Evolutionary conservation across 2,888 invertebrate genomes (phyloP), one percentile per base, ranked within the genome.

Genomic region (Epirrhoe tristata): DNA sequence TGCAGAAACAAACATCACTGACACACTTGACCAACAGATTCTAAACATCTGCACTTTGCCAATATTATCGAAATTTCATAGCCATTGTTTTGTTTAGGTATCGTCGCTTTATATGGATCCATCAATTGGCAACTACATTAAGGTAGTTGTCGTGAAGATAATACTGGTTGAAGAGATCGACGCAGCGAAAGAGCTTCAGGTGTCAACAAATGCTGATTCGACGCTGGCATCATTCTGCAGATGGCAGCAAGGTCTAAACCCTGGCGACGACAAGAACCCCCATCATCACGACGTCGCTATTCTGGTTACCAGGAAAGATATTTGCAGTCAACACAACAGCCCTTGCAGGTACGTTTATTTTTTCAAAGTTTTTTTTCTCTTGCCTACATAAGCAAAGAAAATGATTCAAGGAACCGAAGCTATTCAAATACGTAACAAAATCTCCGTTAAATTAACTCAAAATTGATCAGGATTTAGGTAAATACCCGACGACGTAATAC

Each of bases 211-310:
- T 86, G 98, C 98, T 0, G 98, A 98, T 82, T 94, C 95, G 72
- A 97, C 98, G 10, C 93, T 98, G 70, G 95, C 95, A 73, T 97
- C 96, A 77, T 98, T 98, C 93, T 98, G 98, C 90, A 94, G 94
- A 79, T 98, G 97, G 97, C 97, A 98, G 84, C 95, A 95, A 79
- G 93, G 93, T 57, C 89, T 96, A 68, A 98, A 98, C 86, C 96
- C 96, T 1, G 93, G 93, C 24, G 95, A 96, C 76, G 97, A 98
- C 80, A 91, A 95, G 12, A 96, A 98, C 88, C 97, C 98, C 0
- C 96, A 97, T 81, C 98, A 98, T 82, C 98, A 98, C 85, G 98
- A 98, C 83, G 97, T 98, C 5, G 98, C 98, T 51, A 96, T 98
- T 74, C 94, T 98, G 55, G 95, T 98, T 71, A 98, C 98, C 31